Evolutionary conservation across 2,888 invertebrate species (phyloP), one percentile per base, ranked within the genome.

Genomic region (Neoascia interrupta): DNA sequence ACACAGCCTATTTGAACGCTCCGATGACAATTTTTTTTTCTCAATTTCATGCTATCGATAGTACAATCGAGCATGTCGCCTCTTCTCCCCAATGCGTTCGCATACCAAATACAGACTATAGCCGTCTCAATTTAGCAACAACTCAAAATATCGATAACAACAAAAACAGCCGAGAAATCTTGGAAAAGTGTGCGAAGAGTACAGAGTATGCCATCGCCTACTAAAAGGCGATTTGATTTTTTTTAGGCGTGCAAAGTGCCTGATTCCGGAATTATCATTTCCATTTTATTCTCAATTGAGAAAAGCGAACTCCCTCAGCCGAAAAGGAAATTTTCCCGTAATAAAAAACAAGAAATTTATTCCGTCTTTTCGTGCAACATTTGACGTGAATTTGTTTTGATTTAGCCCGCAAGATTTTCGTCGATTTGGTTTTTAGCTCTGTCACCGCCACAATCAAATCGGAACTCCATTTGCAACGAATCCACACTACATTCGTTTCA

Each of bases 231-330:
- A 72, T 56, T 61, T 72, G 64, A 73, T 66, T 73, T 70, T 74
- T 68, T 79, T 73, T 66, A 79, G 73, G 79, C 79, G 79, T 76
- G 73, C 73, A 23, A 73, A 79, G 66, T 73, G 68, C 60, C 73
- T 49, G 73, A 61, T 73, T 79, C 47, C 64, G 66, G 54, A 60
- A 64, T 63, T 60, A 72, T 54, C 58, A 76, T 58, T 73, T 73
- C 61, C 31, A 73, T 18, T 15, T 34, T 61, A 49, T 61, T 73
- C 49, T 51, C 45, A 54, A 21, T 31, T 37, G 58, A 66, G 47
- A 74, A 69, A 49, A 51, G 58, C 16, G 11, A 61, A 54, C 45
- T 28, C 45, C 37, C 41, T 43, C 41, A 58, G 23, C 16, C 58
- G 58, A 39, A 18, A 34, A 58, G 16, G 58, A 51, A 69, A 58